These are phyloP conservation scores for Diachrysia chrysitis DNA, from an alignment of 2,888 invertebrate genomes.

Conservation along the genomic window DNA sequence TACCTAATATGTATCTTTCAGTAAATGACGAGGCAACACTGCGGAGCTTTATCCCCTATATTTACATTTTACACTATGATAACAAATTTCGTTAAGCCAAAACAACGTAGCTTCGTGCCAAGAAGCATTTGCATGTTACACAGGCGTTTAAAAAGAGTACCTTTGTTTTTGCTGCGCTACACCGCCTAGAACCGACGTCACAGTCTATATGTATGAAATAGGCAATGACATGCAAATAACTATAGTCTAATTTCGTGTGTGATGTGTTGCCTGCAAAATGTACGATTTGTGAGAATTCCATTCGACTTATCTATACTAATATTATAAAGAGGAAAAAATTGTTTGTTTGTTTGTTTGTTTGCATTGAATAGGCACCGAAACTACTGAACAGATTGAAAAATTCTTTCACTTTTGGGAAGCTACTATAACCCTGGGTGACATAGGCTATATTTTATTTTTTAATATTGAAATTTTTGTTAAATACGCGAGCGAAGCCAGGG, in stretches of 20 bases:
- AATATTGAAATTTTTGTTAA: too few species aligned
- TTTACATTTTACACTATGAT: background rate
- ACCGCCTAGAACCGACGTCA: background rate
- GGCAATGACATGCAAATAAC: conserved; percentile 43
- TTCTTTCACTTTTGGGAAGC: too few species aligned
- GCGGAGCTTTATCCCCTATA: background rate
- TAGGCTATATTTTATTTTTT: too few species aligned
- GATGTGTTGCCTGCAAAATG: background rate
- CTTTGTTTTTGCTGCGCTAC: conserved; percentile 43
- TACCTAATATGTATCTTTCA: background rate
- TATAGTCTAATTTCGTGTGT: conserved; percentile 5
- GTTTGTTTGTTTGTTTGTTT: too few species aligned
- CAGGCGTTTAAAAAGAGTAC: conserved; percentile 36
- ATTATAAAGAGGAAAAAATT: too few species aligned
- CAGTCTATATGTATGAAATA: conserved; percentile 28
- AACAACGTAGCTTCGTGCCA: conserved; percentile 54
- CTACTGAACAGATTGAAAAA: too few species aligned
- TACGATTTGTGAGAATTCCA: background rate
- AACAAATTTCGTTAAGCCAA: conserved; percentile 8
- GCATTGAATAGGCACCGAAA: too few species aligned
- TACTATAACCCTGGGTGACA: too few species aligned
- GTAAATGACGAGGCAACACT: background rate
- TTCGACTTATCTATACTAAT: background rate
- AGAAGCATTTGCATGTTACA: conserved; percentile 58
- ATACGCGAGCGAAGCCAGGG: too few species aligned